A percentile compares a stretch with the other conserved stretches of the same genome.
These are phyloP conservation scores for Agrotis ipsilon DNA, from an alignment of 2,888 invertebrate species.

Conservation along the genomic window DNA sequence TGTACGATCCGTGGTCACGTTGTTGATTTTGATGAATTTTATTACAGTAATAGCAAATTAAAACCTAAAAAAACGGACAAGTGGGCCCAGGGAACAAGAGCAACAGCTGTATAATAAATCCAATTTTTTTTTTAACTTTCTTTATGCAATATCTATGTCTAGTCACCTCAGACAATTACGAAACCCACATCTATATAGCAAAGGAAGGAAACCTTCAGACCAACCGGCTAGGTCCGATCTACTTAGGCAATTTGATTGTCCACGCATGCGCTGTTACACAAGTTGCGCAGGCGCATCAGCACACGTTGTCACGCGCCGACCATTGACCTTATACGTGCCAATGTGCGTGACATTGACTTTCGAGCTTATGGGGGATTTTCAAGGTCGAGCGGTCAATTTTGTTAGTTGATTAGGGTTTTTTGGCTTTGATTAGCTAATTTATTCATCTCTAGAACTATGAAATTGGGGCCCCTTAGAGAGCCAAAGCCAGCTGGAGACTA, in stretches of 20 bases:
- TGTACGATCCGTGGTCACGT: no score
- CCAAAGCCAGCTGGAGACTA: no score
- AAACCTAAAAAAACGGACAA: no score
- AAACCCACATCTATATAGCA: slow-evolving; percentile 26
- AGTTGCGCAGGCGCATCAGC: slow-evolving; percentile 55
- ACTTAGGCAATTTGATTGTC: slow-evolving; percentile 68
- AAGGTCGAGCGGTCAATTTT: slow-evolving; percentile 50
- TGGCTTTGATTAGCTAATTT: background rate
- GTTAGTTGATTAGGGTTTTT: background rate
- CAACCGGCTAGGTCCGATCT: slow-evolving; percentile 37
- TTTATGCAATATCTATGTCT: background rate
- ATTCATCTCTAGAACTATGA: background rate
- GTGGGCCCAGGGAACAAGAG: no score
- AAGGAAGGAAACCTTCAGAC: slow-evolving; percentile 58
- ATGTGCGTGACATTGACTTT: slow-evolving; percentile 72
- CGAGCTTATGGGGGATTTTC: slow-evolving; percentile 52
- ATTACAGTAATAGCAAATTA: no score
- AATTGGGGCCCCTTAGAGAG: no score
- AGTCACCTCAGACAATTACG: slow-evolving; percentile 29
- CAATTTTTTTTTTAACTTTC: no score
- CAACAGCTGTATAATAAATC: no score
- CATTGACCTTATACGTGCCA: slow-evolving; percentile 74
- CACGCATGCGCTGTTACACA: slow-evolving; percentile 70
- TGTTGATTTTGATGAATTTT: no score
- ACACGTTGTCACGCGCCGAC: slow-evolving; percentile 66